Percentiles rank a stretch among this genome's conserved stretches.
Conservation (phyloP, 2,797 vertebrate genomes). For the Cuculus canorus region DNA sequence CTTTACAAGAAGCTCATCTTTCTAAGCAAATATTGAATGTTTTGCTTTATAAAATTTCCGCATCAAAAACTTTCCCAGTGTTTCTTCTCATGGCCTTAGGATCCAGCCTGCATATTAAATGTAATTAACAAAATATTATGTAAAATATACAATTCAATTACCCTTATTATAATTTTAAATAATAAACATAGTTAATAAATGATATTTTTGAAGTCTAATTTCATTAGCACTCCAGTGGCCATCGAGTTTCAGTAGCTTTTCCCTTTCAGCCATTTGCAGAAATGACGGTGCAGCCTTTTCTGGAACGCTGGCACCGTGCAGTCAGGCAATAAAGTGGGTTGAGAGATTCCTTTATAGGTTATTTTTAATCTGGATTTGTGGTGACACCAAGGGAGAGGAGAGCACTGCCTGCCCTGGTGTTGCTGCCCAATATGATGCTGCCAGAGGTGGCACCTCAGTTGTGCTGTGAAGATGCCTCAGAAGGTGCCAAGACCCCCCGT, state of each 20-base stretch:
- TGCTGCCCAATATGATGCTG: not conserved
- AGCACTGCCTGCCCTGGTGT: not conserved
- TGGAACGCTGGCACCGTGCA: not conserved
- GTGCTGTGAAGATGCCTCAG: not conserved
- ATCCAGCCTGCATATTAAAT: not conserved
- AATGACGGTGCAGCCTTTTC: not conserved
- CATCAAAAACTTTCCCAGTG: not conserved
- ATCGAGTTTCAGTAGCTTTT: not conserved
- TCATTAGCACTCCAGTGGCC: not conserved
- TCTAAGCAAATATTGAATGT: not conserved
- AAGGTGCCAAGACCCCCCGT: not conserved
- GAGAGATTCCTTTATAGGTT: not conserved
- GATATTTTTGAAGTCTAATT: not conserved
- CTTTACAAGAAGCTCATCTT: not conserved
- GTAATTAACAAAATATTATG: not conserved
- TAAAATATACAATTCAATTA: not conserved
- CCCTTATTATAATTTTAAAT: not conserved
- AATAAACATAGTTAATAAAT: not conserved
- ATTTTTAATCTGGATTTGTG: not conserved
- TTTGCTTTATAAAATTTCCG: not conserved
- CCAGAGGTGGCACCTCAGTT: not conserved
- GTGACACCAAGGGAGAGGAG: not conserved
- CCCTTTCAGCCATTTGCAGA: not conserved
- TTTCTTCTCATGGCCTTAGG: not conserved
- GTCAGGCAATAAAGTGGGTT: not conserved